phyloP scores from a whole-genome alignment of 1,140 invertebrate species.

The Pseudomyrmex concolor region DNA sequence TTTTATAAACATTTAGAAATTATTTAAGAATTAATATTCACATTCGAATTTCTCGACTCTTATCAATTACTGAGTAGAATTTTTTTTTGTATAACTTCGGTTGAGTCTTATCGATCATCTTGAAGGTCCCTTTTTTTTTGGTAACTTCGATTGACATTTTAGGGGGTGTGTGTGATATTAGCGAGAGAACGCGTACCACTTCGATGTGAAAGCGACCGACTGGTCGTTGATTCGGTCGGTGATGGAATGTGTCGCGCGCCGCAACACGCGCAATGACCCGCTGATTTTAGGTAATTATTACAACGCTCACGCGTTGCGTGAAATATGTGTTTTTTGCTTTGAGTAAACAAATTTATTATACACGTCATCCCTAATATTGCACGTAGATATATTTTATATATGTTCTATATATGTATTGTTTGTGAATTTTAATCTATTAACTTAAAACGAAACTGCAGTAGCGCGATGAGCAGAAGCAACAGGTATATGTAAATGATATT shows the following conservation, averaged over 20 bases:
- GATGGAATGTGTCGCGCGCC: conserved; percentile 70
- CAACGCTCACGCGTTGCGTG: too few species aligned
- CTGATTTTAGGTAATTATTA: conserved; percentile 61
- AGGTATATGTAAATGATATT: background rate
- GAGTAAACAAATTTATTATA: background rate
- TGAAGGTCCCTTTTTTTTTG: conserved; percentile 39
- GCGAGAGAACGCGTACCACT: conserved; percentile 22
- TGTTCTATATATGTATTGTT: too few species aligned
- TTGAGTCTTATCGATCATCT: background rate
- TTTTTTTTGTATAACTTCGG: background rate
- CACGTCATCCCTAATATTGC: too few species aligned
- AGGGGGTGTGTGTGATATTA: conserved; percentile 66
- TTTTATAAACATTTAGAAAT: too few species aligned
- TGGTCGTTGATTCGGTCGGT: conserved; percentile 30
- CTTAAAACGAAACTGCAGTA: too few species aligned
- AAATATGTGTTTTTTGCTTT: too few species aligned
- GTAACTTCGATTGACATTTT: conserved; percentile 64
- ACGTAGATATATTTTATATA: too few species aligned
- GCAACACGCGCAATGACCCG: conserved; percentile 59
- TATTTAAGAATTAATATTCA: too few species aligned
- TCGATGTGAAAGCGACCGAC: conserved; percentile 72
- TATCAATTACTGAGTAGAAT: too few species aligned
- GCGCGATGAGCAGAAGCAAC: background rate
- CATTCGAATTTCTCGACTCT: too few species aligned
- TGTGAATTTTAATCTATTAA: too few species aligned